Evolutionary conservation across 2,888 invertebrate species (phyloP).

Genomic region (Heliconius ethilla): DNA sequence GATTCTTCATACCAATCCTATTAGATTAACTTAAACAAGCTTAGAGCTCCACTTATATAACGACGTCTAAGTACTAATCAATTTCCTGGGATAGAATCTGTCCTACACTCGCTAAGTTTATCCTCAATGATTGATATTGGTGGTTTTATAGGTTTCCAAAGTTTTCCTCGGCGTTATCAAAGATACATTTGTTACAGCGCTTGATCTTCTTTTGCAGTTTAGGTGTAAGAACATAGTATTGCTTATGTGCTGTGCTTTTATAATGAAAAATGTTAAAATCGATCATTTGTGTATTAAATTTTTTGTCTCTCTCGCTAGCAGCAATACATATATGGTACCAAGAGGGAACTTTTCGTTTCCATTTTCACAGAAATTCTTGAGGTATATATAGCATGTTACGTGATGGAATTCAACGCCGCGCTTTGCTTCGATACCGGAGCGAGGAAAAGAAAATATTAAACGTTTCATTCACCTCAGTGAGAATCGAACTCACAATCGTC

Average conservation of each 20-base stretch:
- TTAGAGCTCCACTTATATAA: background rate
- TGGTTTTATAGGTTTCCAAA: conserved; percentile 22
- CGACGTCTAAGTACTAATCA: conserved; percentile 11
- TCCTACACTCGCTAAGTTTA: conserved; percentile 12
- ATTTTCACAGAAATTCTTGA: no score
- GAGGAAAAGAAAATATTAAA: no score
- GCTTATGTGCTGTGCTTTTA: background rate
- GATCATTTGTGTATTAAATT: no score
- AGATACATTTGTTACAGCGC: conserved; percentile 6
- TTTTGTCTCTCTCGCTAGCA: no score
- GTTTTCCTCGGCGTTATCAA: conserved; percentile 14
- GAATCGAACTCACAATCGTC: no score
- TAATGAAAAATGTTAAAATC: no score
- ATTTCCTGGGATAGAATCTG: conserved; percentile 17
- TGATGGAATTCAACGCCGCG: no score
- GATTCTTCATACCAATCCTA: background rate
- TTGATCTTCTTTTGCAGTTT: background rate
- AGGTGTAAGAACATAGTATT: background rate
- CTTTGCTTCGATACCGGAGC: no score
- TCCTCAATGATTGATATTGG: conserved; percentile 21
- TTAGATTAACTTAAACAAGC: background rate
- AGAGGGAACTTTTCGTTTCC: no score
- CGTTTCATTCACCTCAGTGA: no score
- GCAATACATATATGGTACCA: no score
- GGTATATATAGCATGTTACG: no score